Conservation (phyloP, 2,113 vertebrate species). For the Dunckerocampus dactyliophorus region DNA sequence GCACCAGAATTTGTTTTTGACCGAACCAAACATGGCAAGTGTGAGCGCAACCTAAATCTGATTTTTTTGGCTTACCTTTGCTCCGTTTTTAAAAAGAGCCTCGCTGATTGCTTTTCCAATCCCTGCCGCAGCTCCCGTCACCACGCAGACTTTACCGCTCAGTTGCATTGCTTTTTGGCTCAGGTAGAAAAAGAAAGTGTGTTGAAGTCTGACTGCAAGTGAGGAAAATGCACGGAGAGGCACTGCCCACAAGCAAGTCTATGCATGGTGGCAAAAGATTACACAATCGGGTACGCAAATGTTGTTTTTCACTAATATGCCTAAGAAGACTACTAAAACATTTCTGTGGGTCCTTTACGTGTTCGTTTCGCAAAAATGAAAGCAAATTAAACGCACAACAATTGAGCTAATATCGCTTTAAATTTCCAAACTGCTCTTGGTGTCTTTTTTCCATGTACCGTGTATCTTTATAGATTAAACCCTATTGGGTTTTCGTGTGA, state of each 20-base stretch:
- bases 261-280: neutral
- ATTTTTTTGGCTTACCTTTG: conserved; percentile 49
- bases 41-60: neutral
- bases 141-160: conserved; percentile 36
- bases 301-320: neutral
- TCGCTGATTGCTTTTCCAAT: conserved; percentile 59
- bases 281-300: neutral
- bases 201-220: too few relatives aligned
- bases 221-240: too few relatives aligned
- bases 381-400: too few relatives aligned
- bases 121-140: conserved; percentile 65
- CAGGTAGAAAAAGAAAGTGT: neutral
- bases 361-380: too few relatives aligned
- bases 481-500: too few relatives aligned
- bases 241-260: conserved; percentile 15
- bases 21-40: neutral
- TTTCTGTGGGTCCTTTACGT: too few relatives aligned
- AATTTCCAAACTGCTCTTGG: too few relatives aligned
- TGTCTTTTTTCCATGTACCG: too few relatives aligned
- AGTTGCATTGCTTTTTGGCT: conserved; percentile 37
- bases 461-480: too few relatives aligned
- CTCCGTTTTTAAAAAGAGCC: conserved; percentile 56
- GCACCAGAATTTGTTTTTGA: too few relatives aligned
- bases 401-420: too few relatives aligned
- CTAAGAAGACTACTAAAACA: too few relatives aligned